Conservation (phyloP, 2,797 vertebrate genomes). For the Benthosema pterotum region DNA sequence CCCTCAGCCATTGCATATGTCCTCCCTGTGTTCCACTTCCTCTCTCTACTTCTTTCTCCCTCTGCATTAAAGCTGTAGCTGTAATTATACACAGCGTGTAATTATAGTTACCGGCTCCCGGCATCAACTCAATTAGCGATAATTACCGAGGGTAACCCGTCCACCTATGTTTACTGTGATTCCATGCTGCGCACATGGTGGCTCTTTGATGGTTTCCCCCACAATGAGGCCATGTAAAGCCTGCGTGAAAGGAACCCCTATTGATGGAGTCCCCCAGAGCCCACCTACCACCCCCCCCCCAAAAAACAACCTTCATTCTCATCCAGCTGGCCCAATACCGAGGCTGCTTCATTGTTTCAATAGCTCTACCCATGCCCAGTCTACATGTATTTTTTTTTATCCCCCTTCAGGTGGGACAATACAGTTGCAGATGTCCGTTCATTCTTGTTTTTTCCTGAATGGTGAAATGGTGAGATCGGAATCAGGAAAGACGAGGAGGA, state of each 20-base stretch:
- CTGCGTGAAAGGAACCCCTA: constrained; percentile 16
- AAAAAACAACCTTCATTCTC: constrained; percentile 1
- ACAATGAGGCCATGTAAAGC: constrained; percentile 33
- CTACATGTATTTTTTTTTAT: constrained; percentile 6
- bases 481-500: too few species aligned
- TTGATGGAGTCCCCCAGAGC: constrained; percentile 17
- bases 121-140: constrained; percentile 72
- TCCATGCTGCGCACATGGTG: constrained; percentile 57
- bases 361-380: constrained; percentile 3
- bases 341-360: constrained; percentile 21
- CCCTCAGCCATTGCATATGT: not conserved
- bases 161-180: constrained; percentile 61
- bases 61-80: constrained; percentile 7
- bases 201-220: constrained; percentile 59
- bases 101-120: constrained; percentile 61
- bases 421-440: not conserved
- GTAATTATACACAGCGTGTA: constrained; percentile 44
- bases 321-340: not conserved
- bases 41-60: constrained; percentile 14
- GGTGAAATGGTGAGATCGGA: constrained; percentile 2
- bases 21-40: not conserved
- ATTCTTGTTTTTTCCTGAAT: constrained; percentile 8
- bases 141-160: constrained; percentile 65
- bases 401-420: not conserved
- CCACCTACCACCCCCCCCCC: not conserved